A percentile compares a stretch with the other conserved stretches of the same genome.
Conservation (phyloP, 2,888 invertebrate genomes). For the Agonopterix heracliana region DNA sequence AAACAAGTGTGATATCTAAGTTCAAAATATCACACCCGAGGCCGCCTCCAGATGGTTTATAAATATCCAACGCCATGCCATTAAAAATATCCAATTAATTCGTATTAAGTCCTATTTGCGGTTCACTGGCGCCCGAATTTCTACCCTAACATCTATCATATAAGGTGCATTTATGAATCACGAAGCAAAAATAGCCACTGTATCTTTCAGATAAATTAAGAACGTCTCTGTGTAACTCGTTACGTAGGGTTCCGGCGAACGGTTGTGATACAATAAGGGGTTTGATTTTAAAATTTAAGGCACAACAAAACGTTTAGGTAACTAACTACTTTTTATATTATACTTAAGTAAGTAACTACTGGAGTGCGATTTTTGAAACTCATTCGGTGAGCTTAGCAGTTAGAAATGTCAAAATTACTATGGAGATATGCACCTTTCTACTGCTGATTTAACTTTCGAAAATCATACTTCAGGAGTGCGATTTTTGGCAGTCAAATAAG, state of each 20-base stretch:
- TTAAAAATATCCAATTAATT: slow-evolving; percentile 53
- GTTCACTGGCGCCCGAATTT: slow-evolving; percentile 20
- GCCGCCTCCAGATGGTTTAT: slow-evolving; percentile 49
- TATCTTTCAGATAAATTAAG: slow-evolving; percentile 37
- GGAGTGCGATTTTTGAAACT: too few species aligned
- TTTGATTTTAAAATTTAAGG: too few species aligned
- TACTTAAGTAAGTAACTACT: too few species aligned
- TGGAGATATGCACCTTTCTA: too few species aligned
- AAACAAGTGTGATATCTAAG: neutral
- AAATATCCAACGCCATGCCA: slow-evolving; percentile 51
- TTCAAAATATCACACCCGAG: slow-evolving; percentile 30
- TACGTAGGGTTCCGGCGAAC: slow-evolving; percentile 38
- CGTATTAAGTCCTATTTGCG: slow-evolving; percentile 40
- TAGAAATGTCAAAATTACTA: too few species aligned
- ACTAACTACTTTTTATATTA: too few species aligned
- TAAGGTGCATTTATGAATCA: slow-evolving; percentile 10
- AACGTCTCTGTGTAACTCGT: slow-evolving; percentile 42
- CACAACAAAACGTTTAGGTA: too few species aligned
- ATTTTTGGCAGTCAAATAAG: too few species aligned
- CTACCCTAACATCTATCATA: slow-evolving; percentile 21
- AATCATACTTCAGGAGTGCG: too few species aligned
- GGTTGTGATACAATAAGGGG: slow-evolving; percentile 33
- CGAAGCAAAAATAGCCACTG: slow-evolving; percentile 11
- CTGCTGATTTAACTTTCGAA: too few species aligned
- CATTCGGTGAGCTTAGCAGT: too few species aligned